A percentile compares a stretch with the other conserved stretches of the same genome.
Evolutionary conservation across 2,888 invertebrate genomes (phyloP).

Genomic region (Noctua janthe): DNA sequence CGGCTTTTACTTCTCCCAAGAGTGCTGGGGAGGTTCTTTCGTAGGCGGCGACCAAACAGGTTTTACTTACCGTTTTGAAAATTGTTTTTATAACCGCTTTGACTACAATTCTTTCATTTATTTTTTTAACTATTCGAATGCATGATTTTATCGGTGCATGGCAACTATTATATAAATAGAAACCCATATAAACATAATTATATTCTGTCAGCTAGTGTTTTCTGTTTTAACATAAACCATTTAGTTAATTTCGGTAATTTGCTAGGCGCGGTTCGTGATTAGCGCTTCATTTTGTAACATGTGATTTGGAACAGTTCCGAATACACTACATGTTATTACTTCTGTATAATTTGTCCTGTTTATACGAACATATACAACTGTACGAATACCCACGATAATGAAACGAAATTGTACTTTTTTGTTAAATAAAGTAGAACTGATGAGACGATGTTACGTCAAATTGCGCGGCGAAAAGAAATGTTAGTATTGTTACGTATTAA

Average conservation of each 20-base stretch:
- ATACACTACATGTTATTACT: conserved; percentile 49
- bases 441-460: conserved; percentile 52
- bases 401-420: conserved; percentile 35
- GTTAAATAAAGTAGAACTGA: conserved; percentile 42
- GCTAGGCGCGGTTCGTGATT: conserved; percentile 59
- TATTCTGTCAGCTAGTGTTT: conserved; percentile 42
- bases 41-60: conserved; percentile 20
- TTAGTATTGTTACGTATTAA: conserved; percentile 67
- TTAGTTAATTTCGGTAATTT: conserved; percentile 62
- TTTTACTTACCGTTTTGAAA: conserved; percentile 44
- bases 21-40: conserved; percentile 30
- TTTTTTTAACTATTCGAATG: background rate
- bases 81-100: conserved; percentile 29
- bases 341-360: conserved; percentile 42
- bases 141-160: background rate
- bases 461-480: conserved; percentile 61
- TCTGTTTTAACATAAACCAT: conserved; percentile 62
- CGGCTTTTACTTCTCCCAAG: conserved; percentile 51
- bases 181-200: conserved; percentile 40
- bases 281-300: conserved; percentile 60
- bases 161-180: conserved; percentile 12
- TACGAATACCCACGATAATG: background rate
- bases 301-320: conserved; percentile 62
- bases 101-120: background rate
- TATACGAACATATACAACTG: background rate